Evolutionary conservation across 2,113 vertebrate genomes (phyloP), one percentile per base, ranked within the genome.

Genomic region (Tragelaphus buxtoni): DNA sequence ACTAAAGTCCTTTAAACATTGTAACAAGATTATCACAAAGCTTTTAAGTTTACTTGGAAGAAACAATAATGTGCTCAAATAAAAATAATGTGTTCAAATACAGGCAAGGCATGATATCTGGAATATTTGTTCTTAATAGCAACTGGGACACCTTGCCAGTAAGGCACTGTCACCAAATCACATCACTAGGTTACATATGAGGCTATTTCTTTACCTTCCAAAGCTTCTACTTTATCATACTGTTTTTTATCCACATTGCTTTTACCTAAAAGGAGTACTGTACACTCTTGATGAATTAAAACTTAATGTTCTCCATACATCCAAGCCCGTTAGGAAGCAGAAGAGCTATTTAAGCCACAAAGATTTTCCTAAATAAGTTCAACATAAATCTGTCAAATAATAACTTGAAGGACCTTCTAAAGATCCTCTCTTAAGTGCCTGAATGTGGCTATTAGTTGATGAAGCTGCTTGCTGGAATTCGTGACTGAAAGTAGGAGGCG

Each of bases 311-410:
- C n/a, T 28, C 16, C 42, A 39, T 49, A 61, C 7, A 17, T 63
- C 26, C 74, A 45, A 55, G 22, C 24, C 22, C 55, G 1, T 7
- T 65, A 32, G 49, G 39, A 92, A 63, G 61, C 53, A 65, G 32
- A 80, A 81, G 61, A 91, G 7, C 13, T 39, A 80, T 24, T 92
- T 35, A 74, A 72, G 91, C 56, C 30, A 65, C 20, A 20, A 63
- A 88, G 26, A 89, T 24, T 93, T 95, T 95, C 30, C n/a, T 77
- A 83, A 95, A 87, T 69, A n/a, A 87, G 51, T 26, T 32, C 22
- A 65, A 42, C 55, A 24, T 17, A 87, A 83, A 39, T 80, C 2
- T 58, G 49, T 93, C 26, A 35, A 84, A 63, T 22, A 83, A 87
- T 69, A 69, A 26, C 26, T 80, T 80, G 58, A 63, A 39, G 49